Conservation (phyloP, 2,113 vertebrate species). For the Hippocampus guttulatus region DNA sequence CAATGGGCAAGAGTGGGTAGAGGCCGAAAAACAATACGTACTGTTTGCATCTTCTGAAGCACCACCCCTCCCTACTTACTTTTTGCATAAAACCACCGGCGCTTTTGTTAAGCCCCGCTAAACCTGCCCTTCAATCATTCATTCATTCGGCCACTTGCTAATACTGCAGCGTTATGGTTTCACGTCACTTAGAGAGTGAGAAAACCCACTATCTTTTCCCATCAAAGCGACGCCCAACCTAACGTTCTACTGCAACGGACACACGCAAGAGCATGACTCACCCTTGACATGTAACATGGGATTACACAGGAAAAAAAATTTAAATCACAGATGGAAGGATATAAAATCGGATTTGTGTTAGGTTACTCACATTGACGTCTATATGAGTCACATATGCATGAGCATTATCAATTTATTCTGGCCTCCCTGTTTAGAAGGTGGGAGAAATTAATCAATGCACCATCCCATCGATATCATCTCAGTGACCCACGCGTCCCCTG, state of each 20-base stretch:
- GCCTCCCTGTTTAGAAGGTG: conserved; percentile 43
- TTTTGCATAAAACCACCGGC: conserved; percentile 54
- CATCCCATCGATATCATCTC: conserved; percentile 43
- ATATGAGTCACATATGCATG: conserved; percentile 16
- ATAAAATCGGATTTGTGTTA: conserved; percentile 7
- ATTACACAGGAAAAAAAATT: not conserved
- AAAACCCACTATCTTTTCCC: not conserved
- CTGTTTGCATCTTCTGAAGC: conserved; percentile 64
- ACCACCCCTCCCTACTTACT: conserved; percentile 7
- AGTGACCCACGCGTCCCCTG: conserved; percentile 46
- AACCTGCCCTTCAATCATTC: conserved; percentile 18
- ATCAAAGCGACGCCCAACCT: not conserved
- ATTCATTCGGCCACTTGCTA: conserved; percentile 3
- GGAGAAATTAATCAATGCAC: conserved; percentile 39
- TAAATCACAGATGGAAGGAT: not conserved
- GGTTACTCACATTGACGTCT: conserved; percentile 26
- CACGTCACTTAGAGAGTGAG: conserved; percentile 26
- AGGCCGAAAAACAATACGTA: conserved; percentile 64
- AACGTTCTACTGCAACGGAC: not conserved
- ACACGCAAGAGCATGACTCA: conserved; percentile 8
- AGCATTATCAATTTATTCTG: conserved; percentile 44
- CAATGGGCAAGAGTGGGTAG: conserved; percentile 30
- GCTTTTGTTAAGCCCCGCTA: conserved; percentile 50
- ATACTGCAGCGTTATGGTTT: conserved; percentile 11
- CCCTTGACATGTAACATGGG: not conserved